Conservation (phyloP, 2,113 vertebrate species). For the Cepphus grylle region DNA sequence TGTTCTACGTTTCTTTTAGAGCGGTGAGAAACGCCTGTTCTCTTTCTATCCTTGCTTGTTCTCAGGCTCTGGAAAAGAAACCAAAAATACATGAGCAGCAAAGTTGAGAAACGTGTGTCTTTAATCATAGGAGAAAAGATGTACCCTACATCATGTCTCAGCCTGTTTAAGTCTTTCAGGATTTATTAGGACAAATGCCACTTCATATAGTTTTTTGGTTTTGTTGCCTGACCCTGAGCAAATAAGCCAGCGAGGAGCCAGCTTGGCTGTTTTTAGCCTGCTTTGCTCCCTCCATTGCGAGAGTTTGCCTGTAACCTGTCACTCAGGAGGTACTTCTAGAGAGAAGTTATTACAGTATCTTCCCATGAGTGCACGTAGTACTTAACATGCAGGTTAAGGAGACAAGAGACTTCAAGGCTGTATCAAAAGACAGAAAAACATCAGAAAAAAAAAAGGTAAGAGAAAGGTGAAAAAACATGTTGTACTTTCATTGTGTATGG, state of each 20-base stretch:
- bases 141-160: not conserved
- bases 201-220: not conserved
- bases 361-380: rapidly evolving
- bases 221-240: not conserved
- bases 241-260: not conserved
- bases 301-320: not conserved
- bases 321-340: not conserved
- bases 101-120: not conserved
- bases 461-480: not conserved
- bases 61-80: not conserved
- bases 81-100: not conserved
- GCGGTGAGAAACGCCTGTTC: not conserved
- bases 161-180: not conserved
- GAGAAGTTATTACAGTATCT: not conserved
- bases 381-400: not conserved
- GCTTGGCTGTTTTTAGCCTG: not conserved
- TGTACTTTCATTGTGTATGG: not conserved
- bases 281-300: not conserved
- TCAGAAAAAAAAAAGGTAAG: not conserved
- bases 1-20: not conserved
- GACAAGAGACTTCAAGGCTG: not conserved
- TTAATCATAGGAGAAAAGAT: not conserved
- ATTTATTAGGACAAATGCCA: not conserved
- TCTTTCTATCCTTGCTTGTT: not conserved
- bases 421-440: not conserved